Conservation (phyloP, 1,140 invertebrate genomes). For the Papilio helenus region DNA sequence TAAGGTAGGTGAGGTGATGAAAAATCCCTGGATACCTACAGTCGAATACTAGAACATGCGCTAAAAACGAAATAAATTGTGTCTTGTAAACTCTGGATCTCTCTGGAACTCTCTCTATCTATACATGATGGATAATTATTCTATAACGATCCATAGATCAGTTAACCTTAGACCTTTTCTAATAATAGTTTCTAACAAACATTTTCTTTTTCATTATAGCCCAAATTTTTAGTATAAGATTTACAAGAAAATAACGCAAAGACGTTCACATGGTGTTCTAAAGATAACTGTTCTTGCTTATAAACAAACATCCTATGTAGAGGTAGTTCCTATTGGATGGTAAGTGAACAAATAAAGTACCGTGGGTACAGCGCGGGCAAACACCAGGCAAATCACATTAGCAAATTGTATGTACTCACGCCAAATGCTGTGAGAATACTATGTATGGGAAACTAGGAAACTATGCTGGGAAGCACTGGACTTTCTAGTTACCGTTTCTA, state of each 20-base stretch:
- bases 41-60: too few relatives aligned
- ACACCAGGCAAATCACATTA: conserved; percentile 61
- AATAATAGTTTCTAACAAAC: too few relatives aligned
- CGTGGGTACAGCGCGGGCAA: conserved; percentile 52
- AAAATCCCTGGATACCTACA: too few relatives aligned
- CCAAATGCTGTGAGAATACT: conserved; percentile 56
- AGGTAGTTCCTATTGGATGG: conserved; percentile 59
- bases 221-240: too few relatives aligned
- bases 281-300: conserved; percentile 4
- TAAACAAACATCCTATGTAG: conserved; percentile 48
- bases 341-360: conserved; percentile 53
- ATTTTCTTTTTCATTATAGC: too few relatives aligned
- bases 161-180: too few relatives aligned
- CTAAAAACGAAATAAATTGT: too few relatives aligned
- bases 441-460: conserved; percentile 46
- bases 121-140: too few relatives aligned
- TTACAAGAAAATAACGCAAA: background rate
- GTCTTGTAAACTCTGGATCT: too few relatives aligned
- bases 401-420: conserved; percentile 57
- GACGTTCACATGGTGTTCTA: background rate
- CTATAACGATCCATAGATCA: too few relatives aligned
- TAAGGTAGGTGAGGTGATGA: too few relatives aligned
- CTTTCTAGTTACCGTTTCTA: conserved; percentile 1
- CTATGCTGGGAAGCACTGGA: background rate
- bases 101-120: too few relatives aligned